Evolutionary conservation across 2,888 invertebrate genomes (phyloP).

Genomic region (Aphidius colemani): DNA sequence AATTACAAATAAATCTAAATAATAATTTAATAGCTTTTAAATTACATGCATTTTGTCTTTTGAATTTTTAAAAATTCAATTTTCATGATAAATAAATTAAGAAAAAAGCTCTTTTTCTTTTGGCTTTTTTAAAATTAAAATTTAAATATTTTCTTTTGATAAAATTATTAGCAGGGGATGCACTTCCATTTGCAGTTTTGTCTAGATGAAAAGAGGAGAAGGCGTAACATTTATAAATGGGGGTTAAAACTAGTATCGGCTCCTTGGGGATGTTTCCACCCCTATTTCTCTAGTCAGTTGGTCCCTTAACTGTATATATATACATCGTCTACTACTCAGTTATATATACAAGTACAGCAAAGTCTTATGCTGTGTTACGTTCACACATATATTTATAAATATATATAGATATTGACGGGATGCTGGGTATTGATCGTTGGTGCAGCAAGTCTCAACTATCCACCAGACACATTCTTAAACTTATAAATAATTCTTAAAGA

Average conservation of each 20-base stretch:
- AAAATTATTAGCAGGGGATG: not conserved
- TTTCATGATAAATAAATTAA: too few species aligned
- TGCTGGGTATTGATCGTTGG: constrained; percentile 56
- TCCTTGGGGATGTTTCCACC: constrained; percentile 58
- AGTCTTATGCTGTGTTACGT: too few species aligned
- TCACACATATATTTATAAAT: too few species aligned
- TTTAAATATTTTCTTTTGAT: too few species aligned
- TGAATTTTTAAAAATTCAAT: too few species aligned
- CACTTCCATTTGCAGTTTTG: constrained; percentile 20
- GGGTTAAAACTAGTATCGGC: constrained; percentile 52
- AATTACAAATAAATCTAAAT: too few species aligned
- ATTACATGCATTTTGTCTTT: too few species aligned
- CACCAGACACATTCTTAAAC: not conserved
- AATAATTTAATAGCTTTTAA: too few species aligned
- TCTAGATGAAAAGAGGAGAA: too few species aligned
- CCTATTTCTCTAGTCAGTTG: constrained; percentile 51
- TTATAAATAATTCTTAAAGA: too few species aligned
- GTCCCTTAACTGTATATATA: constrained; percentile 46
- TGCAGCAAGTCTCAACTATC: constrained; percentile 38
- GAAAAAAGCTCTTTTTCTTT: not conserved
- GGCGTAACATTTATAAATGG: constrained; percentile 23
- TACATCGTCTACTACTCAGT: constrained; percentile 41
- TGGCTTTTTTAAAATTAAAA: too few species aligned
- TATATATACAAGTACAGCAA: constrained; percentile 48
- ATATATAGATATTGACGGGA: constrained; percentile 41